Conservation (phyloP, 2,797 vertebrate genomes). For the Hoplostethus mediterraneus region DNA sequence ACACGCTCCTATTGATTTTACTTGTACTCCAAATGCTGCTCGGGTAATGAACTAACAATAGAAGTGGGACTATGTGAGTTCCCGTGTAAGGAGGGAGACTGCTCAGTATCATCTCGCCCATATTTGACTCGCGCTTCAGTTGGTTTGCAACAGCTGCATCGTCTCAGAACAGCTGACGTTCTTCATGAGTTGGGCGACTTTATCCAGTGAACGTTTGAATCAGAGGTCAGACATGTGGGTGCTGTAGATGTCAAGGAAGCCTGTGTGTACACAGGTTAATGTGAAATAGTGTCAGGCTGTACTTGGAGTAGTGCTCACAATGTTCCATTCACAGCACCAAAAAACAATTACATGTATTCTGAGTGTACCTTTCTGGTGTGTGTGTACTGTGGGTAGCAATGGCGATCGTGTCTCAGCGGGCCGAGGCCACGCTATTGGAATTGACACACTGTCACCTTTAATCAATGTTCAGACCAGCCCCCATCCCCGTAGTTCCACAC, state of each 20-base stretch:
- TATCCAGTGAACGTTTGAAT: conserved; percentile 24
- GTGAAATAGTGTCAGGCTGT: conserved; percentile 15
- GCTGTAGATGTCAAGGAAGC: conserved; percentile 14
- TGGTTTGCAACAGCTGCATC: conserved; percentile 9
- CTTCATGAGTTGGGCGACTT: neutral
- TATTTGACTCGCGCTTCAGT: neutral
- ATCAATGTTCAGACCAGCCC: conserved; percentile 74
- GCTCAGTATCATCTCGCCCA: neutral
- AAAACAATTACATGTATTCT: neutral
- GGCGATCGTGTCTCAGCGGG: conserved; percentile 44
- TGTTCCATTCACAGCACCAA: conserved; percentile 22
- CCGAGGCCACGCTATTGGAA: conserved; percentile 73
- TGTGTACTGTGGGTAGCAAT: conserved; percentile 41
- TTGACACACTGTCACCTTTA: conserved; percentile 82
- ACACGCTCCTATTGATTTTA: conserved; percentile 72
- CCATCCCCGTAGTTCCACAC: conserved; percentile 52
- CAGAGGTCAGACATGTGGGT: conserved; percentile 9
- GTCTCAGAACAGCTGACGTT: conserved; percentile 13
- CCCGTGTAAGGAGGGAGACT: conserved; percentile 8
- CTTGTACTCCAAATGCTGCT: conserved; percentile 60
- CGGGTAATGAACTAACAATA: conserved; percentile 67
- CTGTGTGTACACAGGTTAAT: conserved; percentile 18
- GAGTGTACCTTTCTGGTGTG: neutral
- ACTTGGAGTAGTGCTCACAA: neutral
- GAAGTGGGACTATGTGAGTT: conserved; percentile 13